Evolutionary conservation across 2,797 vertebrate species (phyloP).

Genomic region (Gambusia yucatana): DNA sequence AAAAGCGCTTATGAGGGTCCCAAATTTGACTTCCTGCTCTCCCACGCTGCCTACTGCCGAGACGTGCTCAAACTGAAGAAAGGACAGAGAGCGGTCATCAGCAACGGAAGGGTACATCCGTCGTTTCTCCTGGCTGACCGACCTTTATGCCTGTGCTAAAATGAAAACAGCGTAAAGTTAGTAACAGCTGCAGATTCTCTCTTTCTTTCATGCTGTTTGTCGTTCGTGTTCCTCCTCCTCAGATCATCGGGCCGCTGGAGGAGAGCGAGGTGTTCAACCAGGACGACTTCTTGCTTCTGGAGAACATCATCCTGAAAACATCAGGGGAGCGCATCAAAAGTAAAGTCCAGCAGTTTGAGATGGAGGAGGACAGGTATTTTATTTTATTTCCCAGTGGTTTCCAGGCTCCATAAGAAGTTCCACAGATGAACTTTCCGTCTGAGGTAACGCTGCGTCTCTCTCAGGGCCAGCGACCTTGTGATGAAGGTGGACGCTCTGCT

Average conservation of each 20-base stretch:
- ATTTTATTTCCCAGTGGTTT: background rate
- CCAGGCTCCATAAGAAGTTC: background rate
- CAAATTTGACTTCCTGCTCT: conserved; percentile 92
- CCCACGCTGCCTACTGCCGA: conserved; percentile 90
- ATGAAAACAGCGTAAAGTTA: background rate
- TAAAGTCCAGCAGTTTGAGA: conserved; percentile 90
- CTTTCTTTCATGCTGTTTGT: background rate
- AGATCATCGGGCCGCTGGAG: conserved; percentile 94
- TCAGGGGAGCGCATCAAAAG: conserved; percentile 95
- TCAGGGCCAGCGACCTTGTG: conserved; percentile 94
- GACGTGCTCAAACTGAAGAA: conserved; percentile 94
- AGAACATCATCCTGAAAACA: conserved; percentile 95
- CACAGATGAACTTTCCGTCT: background rate
- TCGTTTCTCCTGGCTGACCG: background rate
- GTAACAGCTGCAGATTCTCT: background rate
- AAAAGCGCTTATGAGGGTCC: conserved; percentile 87
- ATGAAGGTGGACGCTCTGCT: conserved; percentile 98
- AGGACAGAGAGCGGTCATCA: conserved; percentile 94
- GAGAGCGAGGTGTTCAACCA: conserved; percentile 95
- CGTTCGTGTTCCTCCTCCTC: conserved; percentile 16
- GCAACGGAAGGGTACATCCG: conserved; percentile 93
- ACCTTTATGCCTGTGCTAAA: background rate
- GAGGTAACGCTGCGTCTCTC: conserved; percentile 13
- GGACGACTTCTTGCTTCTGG: conserved; percentile 95
- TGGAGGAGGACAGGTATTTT: conserved; percentile 92